Percentiles rank a stretch among this genome's conserved stretches.
These are phyloP conservation scores for Caenorhabditis remanei DNA, from an alignment of 1,140 invertebrate genomes.

Conservation along the genomic window DNA sequence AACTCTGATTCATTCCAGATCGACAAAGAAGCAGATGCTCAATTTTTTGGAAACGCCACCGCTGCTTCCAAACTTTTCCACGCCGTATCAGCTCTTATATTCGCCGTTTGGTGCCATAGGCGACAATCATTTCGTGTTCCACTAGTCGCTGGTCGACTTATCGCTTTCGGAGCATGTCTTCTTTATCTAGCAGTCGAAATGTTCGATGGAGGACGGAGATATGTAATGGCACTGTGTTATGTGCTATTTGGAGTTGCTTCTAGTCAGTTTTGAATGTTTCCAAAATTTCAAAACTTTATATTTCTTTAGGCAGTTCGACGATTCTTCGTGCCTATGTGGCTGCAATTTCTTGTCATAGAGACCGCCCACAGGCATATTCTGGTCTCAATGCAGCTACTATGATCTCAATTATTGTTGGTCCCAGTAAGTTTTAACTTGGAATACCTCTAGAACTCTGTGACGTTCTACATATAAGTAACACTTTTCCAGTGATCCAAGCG, in stretches of 20 bases:
- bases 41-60: constrained; percentile 60
- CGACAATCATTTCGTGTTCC: constrained; percentile 44
- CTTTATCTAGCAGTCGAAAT: constrained; percentile 60
- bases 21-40: constrained; percentile 42
- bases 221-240: constrained; percentile 55
- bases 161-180: constrained; percentile 57
- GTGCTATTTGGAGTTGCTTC: constrained; percentile 58
- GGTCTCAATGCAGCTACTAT: constrained; percentile 26
- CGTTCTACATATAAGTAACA: too few relatives aligned
- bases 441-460: neutral
- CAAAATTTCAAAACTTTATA: neutral
- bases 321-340: constrained; percentile 62
- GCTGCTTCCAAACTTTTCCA: constrained; percentile 53
- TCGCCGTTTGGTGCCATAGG: constrained; percentile 50
- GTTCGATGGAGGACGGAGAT: constrained; percentile 43
- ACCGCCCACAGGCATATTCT: constrained; percentile 57
- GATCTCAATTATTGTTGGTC: constrained; percentile 58
- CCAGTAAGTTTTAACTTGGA: constrained; percentile 43
- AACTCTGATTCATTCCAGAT: constrained; percentile 26
- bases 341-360: constrained; percentile 2
- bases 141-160: constrained; percentile 44
- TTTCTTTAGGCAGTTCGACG: constrained; percentile 58
- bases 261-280: constrained; percentile 8
- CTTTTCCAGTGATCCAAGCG: constrained; percentile 60
- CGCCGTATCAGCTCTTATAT: constrained; percentile 46